Conservation (phyloP, 1,140 invertebrate species). For the Plectus sambesii region DNA sequence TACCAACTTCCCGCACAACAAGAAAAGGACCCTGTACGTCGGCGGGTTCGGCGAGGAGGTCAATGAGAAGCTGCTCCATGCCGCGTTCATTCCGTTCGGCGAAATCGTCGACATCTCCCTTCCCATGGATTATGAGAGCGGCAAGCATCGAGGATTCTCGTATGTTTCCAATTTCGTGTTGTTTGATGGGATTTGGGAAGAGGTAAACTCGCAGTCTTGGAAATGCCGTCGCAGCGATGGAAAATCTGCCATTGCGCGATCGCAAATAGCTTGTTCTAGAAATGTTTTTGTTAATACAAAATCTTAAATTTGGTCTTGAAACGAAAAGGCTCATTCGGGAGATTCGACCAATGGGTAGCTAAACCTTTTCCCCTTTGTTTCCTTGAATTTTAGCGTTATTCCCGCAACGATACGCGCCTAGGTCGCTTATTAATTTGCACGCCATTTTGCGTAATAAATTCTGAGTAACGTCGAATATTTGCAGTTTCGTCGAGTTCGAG, state of each 20-base stretch:
- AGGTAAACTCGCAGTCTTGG: background rate
- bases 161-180: conserved; percentile 20
- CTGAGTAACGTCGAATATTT: conserved; percentile 89
- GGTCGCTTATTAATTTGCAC: too few relatives aligned
- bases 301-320: too few relatives aligned
- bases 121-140: conserved; percentile 87
- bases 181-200: conserved; percentile 8
- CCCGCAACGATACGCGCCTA: too few relatives aligned
- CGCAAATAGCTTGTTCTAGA: too few relatives aligned
- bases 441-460: conserved; percentile 10
- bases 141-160: conserved; percentile 44
- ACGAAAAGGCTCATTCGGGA: too few relatives aligned
- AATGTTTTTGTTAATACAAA: too few relatives aligned
- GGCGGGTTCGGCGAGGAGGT: conserved; percentile 93
- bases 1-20: conserved; percentile 42
- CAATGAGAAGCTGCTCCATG: conserved; percentile 76
- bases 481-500: conserved; percentile 93
- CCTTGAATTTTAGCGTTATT: too few relatives aligned
- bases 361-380: too few relatives aligned
- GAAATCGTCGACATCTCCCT: conserved; percentile 94
- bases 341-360: too few relatives aligned
- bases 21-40: conserved; percentile 46
- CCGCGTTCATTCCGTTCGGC: conserved; percentile 94
- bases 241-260: too few relatives aligned
- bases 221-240: background rate